Evolutionary conservation across 2,113 vertebrate genomes (phyloP).

Genomic region (Crotalus tigris): DNA sequence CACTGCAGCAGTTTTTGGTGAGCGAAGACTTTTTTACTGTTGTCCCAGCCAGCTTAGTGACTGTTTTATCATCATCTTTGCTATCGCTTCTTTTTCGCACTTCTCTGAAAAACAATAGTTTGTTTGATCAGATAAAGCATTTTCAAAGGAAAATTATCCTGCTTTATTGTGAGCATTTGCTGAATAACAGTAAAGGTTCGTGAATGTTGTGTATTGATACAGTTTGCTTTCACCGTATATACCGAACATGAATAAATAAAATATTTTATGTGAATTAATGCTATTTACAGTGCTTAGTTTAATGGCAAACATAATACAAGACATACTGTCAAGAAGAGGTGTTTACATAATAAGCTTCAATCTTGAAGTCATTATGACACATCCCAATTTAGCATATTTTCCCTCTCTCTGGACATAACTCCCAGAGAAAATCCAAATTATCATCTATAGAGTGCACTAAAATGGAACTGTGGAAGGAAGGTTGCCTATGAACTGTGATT

Average conservation of each 20-base stretch:
- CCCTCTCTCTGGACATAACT: background rate
- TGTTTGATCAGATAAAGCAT: background rate
- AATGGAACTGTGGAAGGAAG: background rate
- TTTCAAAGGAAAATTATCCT: background rate
- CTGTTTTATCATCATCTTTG: slow-evolving; percentile 69
- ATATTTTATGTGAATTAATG: background rate
- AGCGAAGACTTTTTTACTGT: slow-evolving; percentile 73
- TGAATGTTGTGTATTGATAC: background rate
- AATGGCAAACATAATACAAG: background rate
- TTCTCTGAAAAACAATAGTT: slow-evolving; percentile 71
- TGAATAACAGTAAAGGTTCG: background rate
- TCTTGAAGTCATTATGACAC: background rate
- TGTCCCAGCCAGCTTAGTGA: slow-evolving; percentile 72
- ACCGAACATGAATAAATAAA: background rate
- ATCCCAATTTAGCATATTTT: background rate
- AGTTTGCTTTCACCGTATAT: background rate
- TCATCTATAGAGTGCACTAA: background rate
- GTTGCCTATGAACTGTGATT: background rate
- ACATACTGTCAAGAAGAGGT: background rate
- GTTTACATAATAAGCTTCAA: background rate
- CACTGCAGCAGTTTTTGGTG: slow-evolving; percentile 81
- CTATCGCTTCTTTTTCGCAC: slow-evolving; percentile 78
- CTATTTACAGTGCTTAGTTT: background rate
- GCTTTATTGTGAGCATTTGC: background rate
- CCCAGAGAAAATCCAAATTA: background rate